A percentile compares a stretch with the other conserved stretches of the same genome.
phyloP scores from a whole-genome alignment of 2,113 vertebrate species.

The Onychostruthus taczanowskii region DNA sequence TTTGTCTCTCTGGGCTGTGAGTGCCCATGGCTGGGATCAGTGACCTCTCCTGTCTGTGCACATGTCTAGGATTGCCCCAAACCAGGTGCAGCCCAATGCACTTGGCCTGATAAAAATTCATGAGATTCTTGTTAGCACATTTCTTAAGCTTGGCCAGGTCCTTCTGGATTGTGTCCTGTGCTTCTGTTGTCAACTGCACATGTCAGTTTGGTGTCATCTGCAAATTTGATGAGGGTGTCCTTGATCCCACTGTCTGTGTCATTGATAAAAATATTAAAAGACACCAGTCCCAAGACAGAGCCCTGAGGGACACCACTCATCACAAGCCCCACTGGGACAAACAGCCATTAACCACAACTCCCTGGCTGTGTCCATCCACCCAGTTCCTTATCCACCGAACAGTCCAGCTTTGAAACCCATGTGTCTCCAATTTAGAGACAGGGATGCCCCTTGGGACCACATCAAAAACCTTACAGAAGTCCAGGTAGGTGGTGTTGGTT shows the following conservation, averaged over 20 bases:
- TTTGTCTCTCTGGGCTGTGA: not conserved
- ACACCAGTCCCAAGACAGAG: rapidly evolving
- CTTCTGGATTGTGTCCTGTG: not conserved
- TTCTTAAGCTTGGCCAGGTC: not conserved
- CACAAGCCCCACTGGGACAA: not conserved
- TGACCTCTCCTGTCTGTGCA: not conserved
- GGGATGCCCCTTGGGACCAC: not conserved
- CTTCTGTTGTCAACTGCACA: not conserved
- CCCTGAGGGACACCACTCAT: no score
- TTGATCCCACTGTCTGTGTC: not conserved
- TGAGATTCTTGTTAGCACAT: not conserved
- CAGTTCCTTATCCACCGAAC: rapidly evolving
- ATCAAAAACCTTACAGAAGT: not conserved
- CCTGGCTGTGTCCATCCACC: not conserved
- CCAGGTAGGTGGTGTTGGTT: not conserved
- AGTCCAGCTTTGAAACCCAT: not conserved
- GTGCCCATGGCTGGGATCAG: not conserved
- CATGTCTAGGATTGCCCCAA: not conserved
- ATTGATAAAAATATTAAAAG: not conserved
- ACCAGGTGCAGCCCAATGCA: not conserved
- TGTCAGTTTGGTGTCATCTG: not conserved
- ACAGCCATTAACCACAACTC: not conserved
- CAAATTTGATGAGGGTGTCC: not conserved
- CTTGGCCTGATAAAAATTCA: not conserved
- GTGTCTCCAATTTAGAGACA: not conserved